Evolutionary conservation across 2,888 invertebrate genomes (phyloP).

Genomic region (Drosophila kuntzei): DNA sequence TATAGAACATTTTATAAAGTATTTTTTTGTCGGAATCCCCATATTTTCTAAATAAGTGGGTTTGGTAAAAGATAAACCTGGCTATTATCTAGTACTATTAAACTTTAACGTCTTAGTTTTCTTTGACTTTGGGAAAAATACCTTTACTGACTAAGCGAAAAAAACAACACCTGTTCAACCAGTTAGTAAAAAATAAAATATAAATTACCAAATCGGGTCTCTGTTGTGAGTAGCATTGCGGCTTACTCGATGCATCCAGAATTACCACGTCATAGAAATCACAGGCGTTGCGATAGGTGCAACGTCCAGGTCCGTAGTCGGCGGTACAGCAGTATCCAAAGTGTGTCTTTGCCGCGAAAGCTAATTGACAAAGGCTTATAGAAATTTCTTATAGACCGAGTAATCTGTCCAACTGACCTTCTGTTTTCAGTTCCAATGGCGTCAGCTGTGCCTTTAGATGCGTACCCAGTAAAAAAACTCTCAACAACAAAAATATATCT

Average conservation of each 20-base stretch:
- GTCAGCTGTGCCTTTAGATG: too few species aligned
- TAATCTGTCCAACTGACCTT: neutral
- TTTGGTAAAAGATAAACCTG: too few species aligned
- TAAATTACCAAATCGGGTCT: conserved; percentile 1
- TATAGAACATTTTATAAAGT: too few species aligned
- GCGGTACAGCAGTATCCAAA: neutral
- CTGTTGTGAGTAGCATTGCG: neutral
- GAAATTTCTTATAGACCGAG: neutral
- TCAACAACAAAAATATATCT: neutral
- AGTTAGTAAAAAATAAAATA: too few species aligned
- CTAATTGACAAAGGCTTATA: neutral
- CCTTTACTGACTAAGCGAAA: too few species aligned
- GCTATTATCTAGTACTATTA: too few species aligned
- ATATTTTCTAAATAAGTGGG: too few species aligned
- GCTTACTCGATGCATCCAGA: neutral
- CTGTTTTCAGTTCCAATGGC: neutral
- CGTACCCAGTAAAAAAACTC: neutral
- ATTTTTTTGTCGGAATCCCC: too few species aligned
- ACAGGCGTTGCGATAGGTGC: neutral
- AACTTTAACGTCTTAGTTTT: too few species aligned
- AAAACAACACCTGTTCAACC: too few species aligned
- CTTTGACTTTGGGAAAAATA: too few species aligned
- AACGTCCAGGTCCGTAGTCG: neutral
- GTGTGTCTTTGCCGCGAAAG: neutral
- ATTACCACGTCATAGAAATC: neutral